Conservation (phyloP, 2,888 invertebrate genomes). For the Amblyteles armatorius region DNA sequence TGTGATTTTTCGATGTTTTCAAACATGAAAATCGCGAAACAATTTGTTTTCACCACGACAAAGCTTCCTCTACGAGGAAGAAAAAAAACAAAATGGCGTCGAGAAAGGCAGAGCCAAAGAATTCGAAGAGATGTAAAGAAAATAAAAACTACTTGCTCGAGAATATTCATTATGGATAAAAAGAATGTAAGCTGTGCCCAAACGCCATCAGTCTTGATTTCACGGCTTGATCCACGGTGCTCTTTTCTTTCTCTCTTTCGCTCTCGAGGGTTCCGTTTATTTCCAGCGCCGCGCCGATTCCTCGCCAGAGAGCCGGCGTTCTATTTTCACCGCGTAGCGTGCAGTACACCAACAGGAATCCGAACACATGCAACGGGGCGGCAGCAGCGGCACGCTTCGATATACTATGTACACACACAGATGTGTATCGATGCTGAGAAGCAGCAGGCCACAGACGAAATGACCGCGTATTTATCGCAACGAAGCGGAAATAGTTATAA, state of each 20-base stretch:
- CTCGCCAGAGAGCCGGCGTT: constrained; percentile 47
- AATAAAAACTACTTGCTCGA: neutral
- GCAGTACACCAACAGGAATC: constrained; percentile 48
- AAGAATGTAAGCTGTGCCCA: neutral
- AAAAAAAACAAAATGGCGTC: too few relatives aligned
- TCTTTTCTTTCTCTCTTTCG: neutral
- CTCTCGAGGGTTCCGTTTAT: constrained; percentile 53
- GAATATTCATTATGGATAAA: neutral
- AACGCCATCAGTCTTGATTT: constrained; percentile 33
- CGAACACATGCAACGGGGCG: constrained; percentile 39
- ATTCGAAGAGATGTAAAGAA: neutral
- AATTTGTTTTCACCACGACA: too few relatives aligned
- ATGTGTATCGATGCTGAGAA: neutral
- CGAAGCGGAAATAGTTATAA: constrained; percentile 46
- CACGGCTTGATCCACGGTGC: constrained; percentile 16
- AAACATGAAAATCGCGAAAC: too few relatives aligned
- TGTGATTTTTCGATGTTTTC: too few relatives aligned
- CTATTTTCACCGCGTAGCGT: constrained; percentile 54
- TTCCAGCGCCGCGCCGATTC: constrained; percentile 58
- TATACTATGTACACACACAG: constrained; percentile 3
- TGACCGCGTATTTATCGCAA: constrained; percentile 38
- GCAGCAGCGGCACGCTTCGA: constrained; percentile 5
- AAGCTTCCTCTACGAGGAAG: too few relatives aligned
- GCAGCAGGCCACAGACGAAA: constrained; percentile 24
- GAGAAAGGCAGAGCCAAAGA: too few relatives aligned